phyloP scores from a whole-genome alignment of 2,888 invertebrate genomes.

The Clostera curtula region DNA sequence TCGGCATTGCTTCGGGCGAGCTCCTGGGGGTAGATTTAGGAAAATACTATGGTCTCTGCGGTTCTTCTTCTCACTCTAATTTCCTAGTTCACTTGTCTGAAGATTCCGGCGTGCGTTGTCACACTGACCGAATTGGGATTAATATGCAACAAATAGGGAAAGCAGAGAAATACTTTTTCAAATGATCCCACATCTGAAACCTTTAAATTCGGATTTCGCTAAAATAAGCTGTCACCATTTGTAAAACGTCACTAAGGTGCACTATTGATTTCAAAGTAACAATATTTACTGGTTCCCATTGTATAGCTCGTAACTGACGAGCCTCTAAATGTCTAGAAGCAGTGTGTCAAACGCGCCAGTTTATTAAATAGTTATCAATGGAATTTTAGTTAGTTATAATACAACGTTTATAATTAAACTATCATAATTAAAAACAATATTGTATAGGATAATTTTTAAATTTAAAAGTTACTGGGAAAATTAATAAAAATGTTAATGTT shows the following conservation, averaged over 20 bases:
- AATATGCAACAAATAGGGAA: too few relatives aligned
- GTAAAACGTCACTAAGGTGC: too few relatives aligned
- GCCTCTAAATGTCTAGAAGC: constrained; percentile 9
- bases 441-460: constrained; percentile 63
- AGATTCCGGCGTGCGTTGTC: constrained; percentile 14
- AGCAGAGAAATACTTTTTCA: too few relatives aligned
- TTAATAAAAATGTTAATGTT: constrained; percentile 73
- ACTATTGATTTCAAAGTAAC: too few relatives aligned
- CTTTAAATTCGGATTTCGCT: too few relatives aligned
- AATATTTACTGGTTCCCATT: too few relatives aligned
- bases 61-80: constrained; percentile 26
- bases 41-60: constrained; percentile 25
- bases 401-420: too few relatives aligned
- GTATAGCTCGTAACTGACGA: too few relatives aligned
- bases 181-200: too few relatives aligned
- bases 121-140: too few relatives aligned
- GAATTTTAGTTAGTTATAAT: constrained; percentile 60
- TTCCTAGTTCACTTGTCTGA: constrained; percentile 20
- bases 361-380: constrained; percentile 41
- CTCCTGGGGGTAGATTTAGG: constrained; percentile 32
- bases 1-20: constrained; percentile 28
- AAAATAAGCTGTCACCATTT: too few relatives aligned
- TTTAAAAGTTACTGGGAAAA: constrained; percentile 48
- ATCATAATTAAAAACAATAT: constrained; percentile 46
- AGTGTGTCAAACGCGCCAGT: constrained; percentile 16